These are phyloP conservation scores for Idaea aversata DNA, from an alignment of 2,888 invertebrate genomes.

Conservation along the genomic window DNA sequence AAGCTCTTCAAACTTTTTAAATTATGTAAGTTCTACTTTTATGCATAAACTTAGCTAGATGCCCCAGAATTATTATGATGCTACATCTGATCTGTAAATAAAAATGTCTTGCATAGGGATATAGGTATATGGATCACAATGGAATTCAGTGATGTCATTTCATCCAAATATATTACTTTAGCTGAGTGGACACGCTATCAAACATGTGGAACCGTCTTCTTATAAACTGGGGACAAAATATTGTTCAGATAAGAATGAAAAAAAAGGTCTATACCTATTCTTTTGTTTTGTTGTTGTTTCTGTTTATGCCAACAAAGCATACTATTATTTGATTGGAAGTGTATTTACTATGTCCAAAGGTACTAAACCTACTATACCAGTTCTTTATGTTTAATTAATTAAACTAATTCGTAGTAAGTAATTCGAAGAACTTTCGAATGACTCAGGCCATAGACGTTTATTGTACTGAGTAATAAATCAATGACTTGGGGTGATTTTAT, in stretches of 20 bases:
- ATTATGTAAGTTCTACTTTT: too few relatives aligned
- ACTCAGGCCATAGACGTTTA: not conserved
- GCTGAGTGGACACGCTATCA: not conserved
- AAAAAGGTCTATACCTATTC: not conserved
- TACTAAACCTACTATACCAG: not conserved
- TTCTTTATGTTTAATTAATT: not conserved
- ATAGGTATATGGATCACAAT: not conserved
- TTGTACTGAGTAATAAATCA: not conserved
- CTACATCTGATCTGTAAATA: too few relatives aligned
- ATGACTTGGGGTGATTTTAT: not conserved
- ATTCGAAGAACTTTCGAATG: conserved; percentile 1
- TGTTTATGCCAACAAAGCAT: not conserved
- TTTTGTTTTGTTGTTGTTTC: not conserved
- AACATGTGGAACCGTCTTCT: not conserved
- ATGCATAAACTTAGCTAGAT: too few relatives aligned
- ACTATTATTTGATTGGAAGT: not conserved
- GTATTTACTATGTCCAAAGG: not conserved
- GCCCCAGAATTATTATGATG: too few relatives aligned
- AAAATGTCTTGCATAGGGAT: not conserved
- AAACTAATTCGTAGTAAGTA: not conserved
- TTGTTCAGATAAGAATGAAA: not conserved
- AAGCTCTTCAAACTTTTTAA: too few relatives aligned
- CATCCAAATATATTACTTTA: not conserved
- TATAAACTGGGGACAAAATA: not conserved
- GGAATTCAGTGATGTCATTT: not conserved